phyloP scores from a whole-genome alignment of 1,140 invertebrate genomes.

The Drosophila asahinai region DNA sequence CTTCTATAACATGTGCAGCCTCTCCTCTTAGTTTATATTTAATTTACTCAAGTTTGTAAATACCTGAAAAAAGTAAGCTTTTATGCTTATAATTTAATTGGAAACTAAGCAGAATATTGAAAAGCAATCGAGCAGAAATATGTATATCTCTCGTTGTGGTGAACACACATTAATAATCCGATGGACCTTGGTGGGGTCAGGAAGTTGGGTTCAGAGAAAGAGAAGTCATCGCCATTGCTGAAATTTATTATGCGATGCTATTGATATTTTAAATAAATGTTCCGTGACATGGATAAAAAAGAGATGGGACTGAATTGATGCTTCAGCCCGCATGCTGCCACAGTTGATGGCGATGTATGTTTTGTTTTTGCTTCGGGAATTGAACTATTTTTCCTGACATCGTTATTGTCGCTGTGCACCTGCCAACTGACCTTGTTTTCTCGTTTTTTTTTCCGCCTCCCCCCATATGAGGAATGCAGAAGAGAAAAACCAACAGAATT shows the following conservation, averaged over 20 bases:
- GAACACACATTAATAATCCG: conserved; percentile 22
- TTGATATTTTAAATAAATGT: conserved; percentile 53
- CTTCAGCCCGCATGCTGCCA: conserved; percentile 7
- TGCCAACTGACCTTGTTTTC: conserved; percentile 51
- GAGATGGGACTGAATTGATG: conserved; percentile 26
- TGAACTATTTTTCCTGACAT: conserved; percentile 47
- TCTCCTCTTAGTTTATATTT: neutral
- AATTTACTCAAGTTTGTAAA: neutral
- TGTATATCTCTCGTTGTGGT: neutral
- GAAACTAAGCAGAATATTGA: conserved; percentile 10
- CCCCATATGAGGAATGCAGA: conserved; percentile 7
- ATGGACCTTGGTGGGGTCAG: neutral
- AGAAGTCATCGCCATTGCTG: conserved; percentile 20
- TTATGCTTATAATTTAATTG: conserved; percentile 12
- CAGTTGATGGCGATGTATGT: conserved; percentile 18
- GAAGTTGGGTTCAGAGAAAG: neutral
- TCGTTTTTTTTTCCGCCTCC: neutral
- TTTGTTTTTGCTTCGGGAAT: conserved; percentile 39
- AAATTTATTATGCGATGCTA: conserved; percentile 37
- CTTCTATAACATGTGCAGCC: no score
- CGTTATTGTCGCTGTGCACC: conserved; percentile 45
- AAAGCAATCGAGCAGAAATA: conserved; percentile 22
- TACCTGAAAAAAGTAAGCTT: neutral
- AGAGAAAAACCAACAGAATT: conserved; percentile 19
- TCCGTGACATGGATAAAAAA: conserved; percentile 42